These are phyloP conservation scores for Acanthurus leucopareius DNA, from an alignment of 2,797 vertebrate species.

Conservation along the genomic window DNA sequence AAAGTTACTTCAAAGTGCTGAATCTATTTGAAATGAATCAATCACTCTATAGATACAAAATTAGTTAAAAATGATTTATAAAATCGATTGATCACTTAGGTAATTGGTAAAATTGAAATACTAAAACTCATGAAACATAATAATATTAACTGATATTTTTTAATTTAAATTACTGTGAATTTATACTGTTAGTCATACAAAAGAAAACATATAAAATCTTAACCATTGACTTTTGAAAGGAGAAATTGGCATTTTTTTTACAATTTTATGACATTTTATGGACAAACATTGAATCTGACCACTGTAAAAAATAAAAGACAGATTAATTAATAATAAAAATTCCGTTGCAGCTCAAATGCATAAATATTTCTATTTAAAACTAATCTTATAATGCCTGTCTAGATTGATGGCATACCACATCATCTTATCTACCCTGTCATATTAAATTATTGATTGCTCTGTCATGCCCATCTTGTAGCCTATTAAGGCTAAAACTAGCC, in stretches of 20 bases:
- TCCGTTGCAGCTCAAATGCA: background rate
- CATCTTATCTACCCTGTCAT: background rate
- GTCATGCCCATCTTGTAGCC: background rate
- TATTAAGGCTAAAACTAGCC: background rate
- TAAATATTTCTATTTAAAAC: background rate
- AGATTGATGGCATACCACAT: background rate
- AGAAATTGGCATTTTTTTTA: background rate
- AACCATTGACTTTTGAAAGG: background rate
- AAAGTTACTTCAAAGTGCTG: background rate
- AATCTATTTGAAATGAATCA: background rate
- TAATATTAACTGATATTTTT: no score
- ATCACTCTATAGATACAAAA: background rate
- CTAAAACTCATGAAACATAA: background rate
- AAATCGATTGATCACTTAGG: background rate
- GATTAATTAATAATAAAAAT: background rate
- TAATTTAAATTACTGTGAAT: no score
- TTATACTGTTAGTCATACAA: no score
- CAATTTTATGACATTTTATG: background rate
- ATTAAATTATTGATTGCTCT: background rate
- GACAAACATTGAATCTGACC: no score
- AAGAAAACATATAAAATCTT: background rate
- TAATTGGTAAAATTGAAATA: background rate
- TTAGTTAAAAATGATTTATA: background rate
- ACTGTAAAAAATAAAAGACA: background rate
- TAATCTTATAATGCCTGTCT: background rate